Percentiles rank a stretch among this genome's conserved stretches.
phyloP scores from a whole-genome alignment of 1,140 invertebrate species.

The Rhagoletis pomonella region DNA sequence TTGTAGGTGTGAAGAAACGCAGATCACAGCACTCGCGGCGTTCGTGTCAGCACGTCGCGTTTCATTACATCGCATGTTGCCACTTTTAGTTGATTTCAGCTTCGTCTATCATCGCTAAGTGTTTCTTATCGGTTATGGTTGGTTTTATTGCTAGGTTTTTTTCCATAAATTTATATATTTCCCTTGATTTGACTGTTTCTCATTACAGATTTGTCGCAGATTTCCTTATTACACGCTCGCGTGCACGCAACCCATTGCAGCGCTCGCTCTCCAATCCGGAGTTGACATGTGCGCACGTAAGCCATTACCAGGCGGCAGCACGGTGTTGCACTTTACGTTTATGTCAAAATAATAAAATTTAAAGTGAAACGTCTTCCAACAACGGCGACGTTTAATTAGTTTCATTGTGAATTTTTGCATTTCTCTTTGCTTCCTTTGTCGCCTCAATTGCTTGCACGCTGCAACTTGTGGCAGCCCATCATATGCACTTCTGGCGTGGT shows the following conservation, averaged over 20 bases:
- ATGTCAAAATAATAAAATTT: slow-evolving; percentile 43
- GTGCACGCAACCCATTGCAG: not conserved
- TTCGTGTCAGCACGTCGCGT: slow-evolving; percentile 14
- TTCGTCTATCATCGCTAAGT: not conserved
- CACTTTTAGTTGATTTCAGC: not conserved
- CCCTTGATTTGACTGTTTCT: not conserved
- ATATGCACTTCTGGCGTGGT: not conserved
- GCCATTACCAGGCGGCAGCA: not conserved
- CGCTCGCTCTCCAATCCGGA: not conserved
- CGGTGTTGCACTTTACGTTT: slow-evolving; percentile 12
- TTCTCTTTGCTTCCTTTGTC: not conserved
- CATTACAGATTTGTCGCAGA: slow-evolving; percentile 29
- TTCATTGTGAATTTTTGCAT: not conserved
- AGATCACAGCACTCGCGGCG: not conserved
- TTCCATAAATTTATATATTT: not conserved
- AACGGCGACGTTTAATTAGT: slow-evolving; percentile 15
- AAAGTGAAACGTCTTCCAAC: slow-evolving; percentile 28
- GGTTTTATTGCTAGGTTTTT: not conserved
- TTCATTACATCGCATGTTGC: not conserved
- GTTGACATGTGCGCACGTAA: slow-evolving; percentile 20
- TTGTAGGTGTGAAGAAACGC: slow-evolving; percentile 28
- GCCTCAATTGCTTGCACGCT: not conserved
- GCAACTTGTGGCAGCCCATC: not conserved
- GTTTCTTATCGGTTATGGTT: not conserved
- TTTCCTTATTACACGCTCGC: slow-evolving; percentile 47